These are phyloP conservation scores for Ephestia elutella DNA, from an alignment of 1,140 invertebrate species.

Conservation along the genomic window DNA sequence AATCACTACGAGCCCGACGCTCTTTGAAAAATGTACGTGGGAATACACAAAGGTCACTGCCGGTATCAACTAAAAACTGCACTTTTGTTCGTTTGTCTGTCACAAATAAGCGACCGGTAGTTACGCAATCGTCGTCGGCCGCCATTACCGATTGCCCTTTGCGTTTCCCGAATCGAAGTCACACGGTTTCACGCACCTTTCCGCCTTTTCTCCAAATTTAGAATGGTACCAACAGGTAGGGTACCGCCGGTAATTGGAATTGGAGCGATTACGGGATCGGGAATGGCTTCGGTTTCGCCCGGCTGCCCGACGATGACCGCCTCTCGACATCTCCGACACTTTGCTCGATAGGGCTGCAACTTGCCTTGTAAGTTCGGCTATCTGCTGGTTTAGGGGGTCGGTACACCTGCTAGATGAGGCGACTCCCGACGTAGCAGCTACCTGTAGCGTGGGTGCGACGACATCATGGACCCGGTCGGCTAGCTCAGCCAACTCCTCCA, in stretches of 20 bases:
- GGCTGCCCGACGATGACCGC: too few relatives aligned
- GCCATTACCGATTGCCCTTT: slow-evolving; percentile 10
- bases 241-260: slow-evolving; percentile 1
- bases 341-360: slow-evolving; percentile 6
- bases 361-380: slow-evolving; percentile 9
- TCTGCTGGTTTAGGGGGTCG: slow-evolving; percentile 12
- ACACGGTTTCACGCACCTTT: slow-evolving; percentile 11
- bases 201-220: slow-evolving; percentile 1
- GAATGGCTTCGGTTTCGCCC: too few relatives aligned
- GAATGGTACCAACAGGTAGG: slow-evolving; percentile 14
- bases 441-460: not conserved
- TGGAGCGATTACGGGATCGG: not conserved
- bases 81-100: not conserved
- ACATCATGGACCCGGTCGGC: slow-evolving; percentile 20
- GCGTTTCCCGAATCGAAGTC: slow-evolving; percentile 8
- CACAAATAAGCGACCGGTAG: slow-evolving; percentile 13
- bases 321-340: too few relatives aligned
- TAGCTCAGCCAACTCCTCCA: slow-evolving; percentile 15
- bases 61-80: slow-evolving; percentile 24
- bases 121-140: slow-evolving; percentile 10
- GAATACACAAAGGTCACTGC: slow-evolving; percentile 10
- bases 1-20: not conserved
- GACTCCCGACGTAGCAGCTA: not conserved
- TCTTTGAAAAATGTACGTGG: not conserved
- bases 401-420: slow-evolving; percentile 2